phyloP scores from a whole-genome alignment of 2,888 invertebrate genomes.

The Polylopha cassiicola region DNA sequence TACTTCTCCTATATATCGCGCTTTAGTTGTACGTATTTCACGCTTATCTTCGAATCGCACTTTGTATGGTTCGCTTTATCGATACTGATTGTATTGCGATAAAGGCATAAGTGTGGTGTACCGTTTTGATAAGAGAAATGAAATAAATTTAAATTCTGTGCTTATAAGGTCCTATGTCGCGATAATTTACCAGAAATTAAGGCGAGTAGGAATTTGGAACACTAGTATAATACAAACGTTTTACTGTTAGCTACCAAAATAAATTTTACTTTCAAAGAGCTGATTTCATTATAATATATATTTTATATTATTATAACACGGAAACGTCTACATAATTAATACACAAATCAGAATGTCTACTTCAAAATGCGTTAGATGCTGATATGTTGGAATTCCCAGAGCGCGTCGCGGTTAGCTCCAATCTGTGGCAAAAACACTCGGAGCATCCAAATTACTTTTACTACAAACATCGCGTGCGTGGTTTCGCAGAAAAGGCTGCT shows the following conservation, averaged over 20 bases:
- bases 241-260: no score
- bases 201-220: no score
- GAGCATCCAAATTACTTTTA: conserved; percentile 47
- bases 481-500: conserved; percentile 57
- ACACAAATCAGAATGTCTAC: conserved; percentile 14
- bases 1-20: conserved; percentile 20
- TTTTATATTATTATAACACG: no score
- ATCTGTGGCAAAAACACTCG: conserved; percentile 42
- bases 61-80: conserved; percentile 46
- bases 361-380: conserved; percentile 7
- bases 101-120: conserved; percentile 36
- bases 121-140: conserved; percentile 38
- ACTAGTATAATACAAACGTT: no score
- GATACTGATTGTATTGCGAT: conserved; percentile 42
- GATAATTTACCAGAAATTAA: no score
- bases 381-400: conserved; percentile 9
- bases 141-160: conserved; percentile 20
- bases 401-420: conserved; percentile 33
- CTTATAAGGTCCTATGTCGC: not conserved
- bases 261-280: no score
- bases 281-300: no score
- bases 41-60: conserved; percentile 38
- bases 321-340: no score
- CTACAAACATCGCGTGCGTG: conserved; percentile 60
- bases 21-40: conserved; percentile 21